These are phyloP conservation scores for Schizaphis graminum DNA, from an alignment of 2,888 invertebrate genomes.

Conservation along the genomic window DNA sequence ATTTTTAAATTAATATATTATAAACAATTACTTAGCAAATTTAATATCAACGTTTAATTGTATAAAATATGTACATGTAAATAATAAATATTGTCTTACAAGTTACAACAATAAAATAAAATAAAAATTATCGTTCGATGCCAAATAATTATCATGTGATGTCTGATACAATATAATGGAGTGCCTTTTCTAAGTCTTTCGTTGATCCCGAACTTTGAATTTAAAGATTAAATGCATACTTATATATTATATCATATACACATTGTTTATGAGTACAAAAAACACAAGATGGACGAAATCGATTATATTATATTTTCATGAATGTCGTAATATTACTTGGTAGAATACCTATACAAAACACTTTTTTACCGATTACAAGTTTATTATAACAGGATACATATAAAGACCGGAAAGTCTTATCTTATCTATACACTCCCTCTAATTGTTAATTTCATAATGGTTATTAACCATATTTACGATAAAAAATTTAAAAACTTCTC, in stretches of 20 bases:
- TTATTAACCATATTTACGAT: neutral
- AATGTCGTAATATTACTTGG: neutral
- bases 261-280: neutral
- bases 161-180: neutral
- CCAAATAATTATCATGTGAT: neutral
- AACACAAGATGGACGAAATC: neutral
- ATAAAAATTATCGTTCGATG: neutral
- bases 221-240: neutral
- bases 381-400: neutral
- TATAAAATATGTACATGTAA: no score
- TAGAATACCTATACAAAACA: neutral
- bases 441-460: neutral
- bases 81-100: no score
- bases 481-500: neutral
- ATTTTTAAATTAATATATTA: neutral
- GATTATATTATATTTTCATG: neutral
- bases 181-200: neutral
- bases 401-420: neutral
- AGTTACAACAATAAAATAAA: no score
- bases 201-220: neutral
- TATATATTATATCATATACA: neutral
- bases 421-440: neutral
- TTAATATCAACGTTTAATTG: neutral
- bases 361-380: neutral
- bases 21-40: neutral